Evolutionary conservation across 2,113 vertebrate genomes (phyloP), one percentile per base, ranked within the genome.

Genomic region (Cynocephalus volans): DNA sequence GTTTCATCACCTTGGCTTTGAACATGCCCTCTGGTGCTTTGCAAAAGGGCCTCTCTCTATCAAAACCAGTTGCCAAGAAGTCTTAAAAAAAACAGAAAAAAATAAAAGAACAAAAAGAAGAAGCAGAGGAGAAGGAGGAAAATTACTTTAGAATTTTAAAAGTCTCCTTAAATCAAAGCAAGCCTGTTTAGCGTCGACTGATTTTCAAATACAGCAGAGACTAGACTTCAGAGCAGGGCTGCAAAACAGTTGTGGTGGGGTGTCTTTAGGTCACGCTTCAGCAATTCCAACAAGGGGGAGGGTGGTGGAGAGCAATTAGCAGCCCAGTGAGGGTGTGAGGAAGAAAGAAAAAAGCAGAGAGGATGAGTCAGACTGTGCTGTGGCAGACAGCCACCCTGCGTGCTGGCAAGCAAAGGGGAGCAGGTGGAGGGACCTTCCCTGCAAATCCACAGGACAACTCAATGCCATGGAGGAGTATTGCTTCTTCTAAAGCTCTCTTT

Each of bases 151-250:
- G 36, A 65, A 50, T 1, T 72, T 72, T 65, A 26, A 67, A 97
- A 80, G 45, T 45, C 69, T 81, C 48, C 81, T 80, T 83, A 67
- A 96, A 90, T 83, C 77, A 93, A 21, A 96, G 70, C 75, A 58
- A 90, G 50, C 58, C 94, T 85, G 45, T 31, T 79, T 45, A 21
- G 75, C 54, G 79, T 69, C 3, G 1, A 60, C 85, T n/a, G 85
- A 75, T 72, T 56, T 79, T 90, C 88, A 62, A 60, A 50, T 26
- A 48, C 33, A 50, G 80, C 33, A 3, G 60, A 54, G 50, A 13
- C 50, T 31, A 56, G 87, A 15, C 24, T 67, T 45, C 41, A 48
- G 64, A 62, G 14, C 62, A 9, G 33, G 77, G 1, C 85, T 88
- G 85, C 86, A 50, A 80, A 62, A 64, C 64, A 33, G 54, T 8